Base-by-base conservation (phyloP, 2,113 vertebrate genomes). In the Gorsachius goisagi region DNA sequence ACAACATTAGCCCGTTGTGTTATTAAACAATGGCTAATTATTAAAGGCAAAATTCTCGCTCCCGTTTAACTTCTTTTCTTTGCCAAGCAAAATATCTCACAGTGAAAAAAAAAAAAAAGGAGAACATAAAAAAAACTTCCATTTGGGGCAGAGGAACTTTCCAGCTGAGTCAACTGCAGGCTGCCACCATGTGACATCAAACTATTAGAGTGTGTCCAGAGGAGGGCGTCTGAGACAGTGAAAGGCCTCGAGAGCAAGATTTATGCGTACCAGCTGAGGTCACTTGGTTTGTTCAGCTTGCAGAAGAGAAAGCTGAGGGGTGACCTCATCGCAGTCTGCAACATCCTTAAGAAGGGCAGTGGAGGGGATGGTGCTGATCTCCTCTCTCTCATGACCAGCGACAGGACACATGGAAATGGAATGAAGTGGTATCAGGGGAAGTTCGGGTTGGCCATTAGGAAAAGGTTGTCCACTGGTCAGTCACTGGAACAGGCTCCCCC, bases 201-300 rank as follows among this genome's bases (percentile, higher is more conserved):
- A 13, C 32, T 68, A 56, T 37, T 16, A 17, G 11, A 27, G 22
- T n/a, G 3, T 26, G 17, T 30, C 27, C 30, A 44, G 39, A 77
- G 17, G 8, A 80, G 32, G 19, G 14, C 1, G 2, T 73, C 9
- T 0, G 5, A 77, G 45, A 37, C 17, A 17, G 23, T 56, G 16
- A 73, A 67, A 60, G 19, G 8, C 4, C 49, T 69, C 0, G 0
- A 47, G 15, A 26, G 30, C 26, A 59, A 47, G 22, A 59, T 12
- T 35, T 52, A 23, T 0, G 3, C 37, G 15, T 13, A n/a, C 63
- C 1, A 1, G 24, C 6, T 76, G 45, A 49, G 13, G 45, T 5
- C 15, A 23, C 22, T 22, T 60, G 39, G 6, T 27, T 37, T 59
- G 7, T 55, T 72, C 63, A 66, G 18, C 12, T 33, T 18, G 13